Evolutionary conservation across 2,113 vertebrate species (phyloP), one percentile per base, ranked within the genome.

Genomic region (Seriola dumerili): DNA sequence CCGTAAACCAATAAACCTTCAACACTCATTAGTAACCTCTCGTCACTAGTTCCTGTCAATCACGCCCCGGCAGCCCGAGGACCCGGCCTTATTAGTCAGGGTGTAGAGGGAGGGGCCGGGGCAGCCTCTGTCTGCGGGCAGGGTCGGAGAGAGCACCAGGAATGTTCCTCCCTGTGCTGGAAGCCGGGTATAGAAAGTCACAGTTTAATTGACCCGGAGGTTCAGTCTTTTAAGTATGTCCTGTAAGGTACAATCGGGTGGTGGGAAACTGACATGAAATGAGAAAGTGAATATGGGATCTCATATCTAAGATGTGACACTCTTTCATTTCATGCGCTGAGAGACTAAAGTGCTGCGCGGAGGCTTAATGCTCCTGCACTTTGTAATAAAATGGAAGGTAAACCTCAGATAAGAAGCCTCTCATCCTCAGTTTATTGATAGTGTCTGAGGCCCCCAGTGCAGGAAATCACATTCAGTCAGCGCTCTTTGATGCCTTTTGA

Each of bases 311-410:
- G 85, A 74, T 81, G 69, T 66, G 79, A 61, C 38, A 19, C 74
- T 68, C 70, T 83, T 82, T 81, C 75, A 72, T 86, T 80, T 78
- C 63, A 77, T 34, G 57, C 5, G 8, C 62, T 40, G 63, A 78
- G 52, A 81, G 65, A 55, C 62, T 76, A 40, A 52, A 87, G 73
- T 72, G 81, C 81, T 81, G 83, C 4, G 25, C 57, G 68, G 44
- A 62, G 55, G 69, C 64, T 67, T 80, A 76, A 78, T 84, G 79
- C 78, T 80, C 29, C 68, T 44, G 80, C 85, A 81, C 71, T 76
- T 54, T 63, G 76, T 91, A 81, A 89, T 91, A 85, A 93, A 90
- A 88, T 70, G 81, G 81, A 81, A 76, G 75, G 80, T 80, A 85
- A 91, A 87, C 67, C 81, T 78, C 74, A 67, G 80, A 87, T 84